Base-by-base conservation (phyloP, 2,797 vertebrate genomes). In the Pteronotus mesoamericanus region DNA sequence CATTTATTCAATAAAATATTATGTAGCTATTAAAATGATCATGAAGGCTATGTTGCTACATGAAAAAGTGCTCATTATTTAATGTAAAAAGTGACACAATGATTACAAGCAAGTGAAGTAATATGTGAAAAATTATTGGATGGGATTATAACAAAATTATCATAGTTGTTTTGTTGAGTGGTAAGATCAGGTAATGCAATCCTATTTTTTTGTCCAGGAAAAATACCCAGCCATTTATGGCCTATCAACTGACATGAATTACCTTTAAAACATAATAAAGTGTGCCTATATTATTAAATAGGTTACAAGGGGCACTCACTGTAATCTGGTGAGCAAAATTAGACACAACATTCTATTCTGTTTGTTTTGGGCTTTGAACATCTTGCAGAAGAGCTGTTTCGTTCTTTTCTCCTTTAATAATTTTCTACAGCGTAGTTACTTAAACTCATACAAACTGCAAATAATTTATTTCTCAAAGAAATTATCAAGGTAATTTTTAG, bases 11-110 rank as follows among this genome's bases (percentile, higher is more conserved):
- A 86, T 46, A 26, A 9, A 44, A 32, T 51, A 78, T 42, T 42
- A 57, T 72, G 16, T 68, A 94, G 72, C 9, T 83, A 82, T 85
- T n/a, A 74, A 92, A 77, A 86, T 78, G 90, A 78, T 83, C 72
- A 72, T 18, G 21, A 83, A 84, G 34, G 72, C 21, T 48, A 22
- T 89, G 22, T 74, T 94, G 34, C 3, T 57, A 72, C 55, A 82
- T 71, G 5, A 34, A 12, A 19, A 79, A 66, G 2, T 64, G 6
- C 9, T 57, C 12, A 39, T 22, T 74, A 26, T 59, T 75, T 42
- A 55, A 39, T 34, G 11, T 78, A 85, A 59, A 92, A 68, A 44
- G 32, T 16, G 10, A 91, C 48, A 39, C 9, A 69, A 39, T 19
- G 8, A 59, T 34, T 85, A 22, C 32, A 61, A 61, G 6, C 26